Evolutionary conservation across 2,113 vertebrate genomes (phyloP).

Genomic region (Cricetomys ansorgei): DNA sequence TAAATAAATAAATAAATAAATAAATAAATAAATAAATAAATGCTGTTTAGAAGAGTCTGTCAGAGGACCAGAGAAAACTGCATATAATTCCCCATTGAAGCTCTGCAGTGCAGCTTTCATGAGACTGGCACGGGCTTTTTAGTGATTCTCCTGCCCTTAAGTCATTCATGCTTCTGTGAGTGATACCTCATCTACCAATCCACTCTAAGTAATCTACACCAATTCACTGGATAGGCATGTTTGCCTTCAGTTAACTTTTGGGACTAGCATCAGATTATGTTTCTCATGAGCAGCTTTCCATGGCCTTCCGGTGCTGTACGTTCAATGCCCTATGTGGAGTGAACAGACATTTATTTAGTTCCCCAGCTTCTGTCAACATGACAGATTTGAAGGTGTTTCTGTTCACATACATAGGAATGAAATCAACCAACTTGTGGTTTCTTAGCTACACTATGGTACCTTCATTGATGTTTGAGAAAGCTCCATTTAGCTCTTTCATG

Average conservation of each 20-base stretch:
- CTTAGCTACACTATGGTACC: neutral
- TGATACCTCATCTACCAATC: neutral
- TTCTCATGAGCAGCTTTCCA: neutral
- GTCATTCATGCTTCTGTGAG: no score
- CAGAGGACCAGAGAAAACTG: neutral
- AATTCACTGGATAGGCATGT: neutral
- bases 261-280: neutral
- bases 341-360: no score
- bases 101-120: neutral
- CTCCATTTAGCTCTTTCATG: neutral
- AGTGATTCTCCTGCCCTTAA: neutral
- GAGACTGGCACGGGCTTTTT: neutral
- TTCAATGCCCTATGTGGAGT: neutral
- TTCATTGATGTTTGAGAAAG: neutral
- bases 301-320: fast-evolving
- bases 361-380: no score
- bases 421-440: neutral
- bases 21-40: neutral
- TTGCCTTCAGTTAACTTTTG: neutral
- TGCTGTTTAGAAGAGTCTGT: neutral
- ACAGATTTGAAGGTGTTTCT: neutral
- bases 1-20: no score
- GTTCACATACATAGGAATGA: neutral
- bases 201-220: neutral
- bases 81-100: no score